Base-by-base conservation (phyloP, 1,140 invertebrate species). In the Diachasma alloeum region DNA sequence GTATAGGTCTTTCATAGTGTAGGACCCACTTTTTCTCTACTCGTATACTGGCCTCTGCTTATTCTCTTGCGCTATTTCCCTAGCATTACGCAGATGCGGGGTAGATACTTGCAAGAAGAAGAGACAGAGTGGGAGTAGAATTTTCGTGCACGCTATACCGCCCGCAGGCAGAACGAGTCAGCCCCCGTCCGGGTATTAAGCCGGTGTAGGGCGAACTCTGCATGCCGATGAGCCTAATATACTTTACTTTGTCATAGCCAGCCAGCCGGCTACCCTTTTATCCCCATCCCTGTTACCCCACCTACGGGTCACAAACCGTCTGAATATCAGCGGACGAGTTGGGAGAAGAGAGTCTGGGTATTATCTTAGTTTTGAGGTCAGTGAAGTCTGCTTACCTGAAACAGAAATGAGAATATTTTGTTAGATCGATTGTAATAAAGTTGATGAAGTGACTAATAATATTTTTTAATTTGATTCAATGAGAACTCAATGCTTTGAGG, bases 191-290 rank as follows among this genome's bases (percentile, higher is more conserved):
- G 46, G 79, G 81, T 85, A 84, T 86, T 85, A 86, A 86, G 82
- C 81, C 77, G 79, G 76, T 73, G 79, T 74, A 39, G 77, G 81
- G 82, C 83, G 79, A 82, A 84, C 81, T 83, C 81, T 83, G 86
- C 82, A 86, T 86, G 82, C 81, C 84, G 83, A 87, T 87, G 84
- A 87, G 86, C 82, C 87, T 87, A 86, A 86, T 88, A 84, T 82
- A 85, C 81, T 86, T 86, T 84, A 86, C 84, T 85, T 85, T 85
- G 82, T 84, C 85, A 85, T 83, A 81, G 81, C 68, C 73, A 22
- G 44, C 63, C 15, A 67, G 46, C 17, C 76, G 68, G 48, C 53
- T 56, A 39, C 36, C 36, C 42, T 53, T 63, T 48, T 77, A 68
- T 37, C n/a, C 66, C 36, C 26, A 31, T 63, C 9, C 59, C 59